A percentile compares a stretch with the other conserved stretches of the same genome.
Conservation (phyloP, 2,113 vertebrate species). For the Alethe castanea region DNA sequence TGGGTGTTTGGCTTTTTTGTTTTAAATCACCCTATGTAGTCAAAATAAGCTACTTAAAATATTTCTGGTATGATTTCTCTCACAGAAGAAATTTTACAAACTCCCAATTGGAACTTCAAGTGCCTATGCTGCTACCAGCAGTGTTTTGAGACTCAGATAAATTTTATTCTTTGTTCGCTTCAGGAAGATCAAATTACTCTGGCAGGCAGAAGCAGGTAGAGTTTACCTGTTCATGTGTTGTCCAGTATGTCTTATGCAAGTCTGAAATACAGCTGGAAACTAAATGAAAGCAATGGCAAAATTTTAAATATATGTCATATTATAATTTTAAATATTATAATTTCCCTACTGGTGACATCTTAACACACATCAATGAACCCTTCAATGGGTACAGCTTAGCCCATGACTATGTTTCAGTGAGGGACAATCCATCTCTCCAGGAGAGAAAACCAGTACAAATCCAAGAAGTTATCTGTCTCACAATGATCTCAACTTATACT, state of each 20-base stretch:
- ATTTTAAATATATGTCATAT: background rate
- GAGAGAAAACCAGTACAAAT: background rate
- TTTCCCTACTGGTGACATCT: background rate
- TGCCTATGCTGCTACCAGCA: background rate
- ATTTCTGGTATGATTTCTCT: background rate
- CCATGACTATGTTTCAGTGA: background rate
- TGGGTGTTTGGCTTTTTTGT: background rate
- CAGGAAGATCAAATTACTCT: background rate
- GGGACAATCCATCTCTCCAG: background rate
- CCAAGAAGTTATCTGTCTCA: background rate
- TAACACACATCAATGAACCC: background rate
- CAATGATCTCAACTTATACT: background rate
- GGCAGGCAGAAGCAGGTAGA: background rate
- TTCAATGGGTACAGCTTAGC: background rate
- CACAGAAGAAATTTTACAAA: background rate
- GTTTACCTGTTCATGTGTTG: background rate
- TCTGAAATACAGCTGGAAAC: background rate
- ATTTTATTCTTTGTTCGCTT: background rate
- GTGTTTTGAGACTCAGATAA: background rate
- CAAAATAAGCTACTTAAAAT: background rate
- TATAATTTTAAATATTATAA: background rate
- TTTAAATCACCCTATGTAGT: background rate
- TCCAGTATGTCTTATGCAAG: background rate
- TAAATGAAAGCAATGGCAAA: background rate
- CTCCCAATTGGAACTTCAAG: background rate